Conservation (phyloP, 37 sponge, comb jelly and placozoan species). For the Ianthella basta region DNA sequence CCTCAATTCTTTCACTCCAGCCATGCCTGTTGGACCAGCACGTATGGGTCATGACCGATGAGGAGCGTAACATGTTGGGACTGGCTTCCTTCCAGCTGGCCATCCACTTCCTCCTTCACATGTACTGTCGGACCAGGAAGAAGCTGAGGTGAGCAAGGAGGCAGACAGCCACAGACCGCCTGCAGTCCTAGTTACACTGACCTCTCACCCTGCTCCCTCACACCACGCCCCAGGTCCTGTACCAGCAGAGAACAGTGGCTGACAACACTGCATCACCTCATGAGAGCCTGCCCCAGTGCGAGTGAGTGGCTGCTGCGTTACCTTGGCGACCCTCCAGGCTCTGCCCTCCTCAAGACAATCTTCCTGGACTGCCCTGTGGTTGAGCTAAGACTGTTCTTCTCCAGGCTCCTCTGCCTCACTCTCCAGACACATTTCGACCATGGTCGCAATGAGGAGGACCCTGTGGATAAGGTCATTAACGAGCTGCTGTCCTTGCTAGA, state of each 20-base stretch:
- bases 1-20: not conserved
- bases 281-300: slow-evolving; percentile 39
- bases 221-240: not conserved
- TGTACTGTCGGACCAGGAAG: slow-evolving; percentile 79
- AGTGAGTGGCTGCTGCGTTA: slow-evolving; percentile 72
- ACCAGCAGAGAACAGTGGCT: slow-evolving; percentile 50
- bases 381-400: slow-evolving; percentile 18
- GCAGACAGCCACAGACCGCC: too few relatives aligned
- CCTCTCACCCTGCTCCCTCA: not conserved
- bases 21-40: not conserved
- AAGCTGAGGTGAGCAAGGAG: slow-evolving; percentile 71
- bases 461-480: slow-evolving; percentile 46
- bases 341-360: slow-evolving; percentile 57
- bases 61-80: slow-evolving; percentile 7
- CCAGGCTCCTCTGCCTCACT: not conserved
- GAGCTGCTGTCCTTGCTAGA: slow-evolving; percentile 61
- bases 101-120: slow-evolving; percentile 80
- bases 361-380: not conserved
- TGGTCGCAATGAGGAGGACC: slow-evolving; percentile 37
- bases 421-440: not conserved
- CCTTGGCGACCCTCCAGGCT: slow-evolving; percentile 42
- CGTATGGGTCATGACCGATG: not conserved
- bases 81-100: slow-evolving; percentile 65
- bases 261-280: slow-evolving; percentile 33
- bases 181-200: too few relatives aligned